These are phyloP conservation scores for Steatornis caripensis DNA, from an alignment of 2,113 vertebrate genomes.

Conservation along the genomic window DNA sequence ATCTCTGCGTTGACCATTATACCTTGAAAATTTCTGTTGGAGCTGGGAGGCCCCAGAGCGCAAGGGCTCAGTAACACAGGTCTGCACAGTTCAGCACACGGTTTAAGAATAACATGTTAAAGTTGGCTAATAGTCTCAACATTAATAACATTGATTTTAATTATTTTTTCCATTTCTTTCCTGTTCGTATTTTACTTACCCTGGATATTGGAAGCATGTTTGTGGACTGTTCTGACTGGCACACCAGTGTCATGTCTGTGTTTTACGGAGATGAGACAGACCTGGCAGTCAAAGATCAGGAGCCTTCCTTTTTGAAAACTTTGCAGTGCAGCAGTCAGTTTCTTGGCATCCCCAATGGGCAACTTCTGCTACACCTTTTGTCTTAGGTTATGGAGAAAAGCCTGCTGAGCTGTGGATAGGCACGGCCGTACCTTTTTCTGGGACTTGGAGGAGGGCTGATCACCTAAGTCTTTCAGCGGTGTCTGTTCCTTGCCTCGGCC, in stretches of 20 bases:
- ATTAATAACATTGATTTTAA: neutral
- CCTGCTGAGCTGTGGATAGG: neutral
- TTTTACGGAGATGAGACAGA: neutral
- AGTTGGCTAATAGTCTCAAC: neutral
- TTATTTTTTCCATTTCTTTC: neutral
- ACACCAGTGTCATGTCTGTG: rapidly evolving
- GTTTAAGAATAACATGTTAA: neutral
- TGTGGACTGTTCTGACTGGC: neutral
- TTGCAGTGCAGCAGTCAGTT: neutral
- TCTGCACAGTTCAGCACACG: neutral
- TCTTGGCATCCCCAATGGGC: neutral
- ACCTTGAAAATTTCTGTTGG: neutral
- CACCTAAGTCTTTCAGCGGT: rapidly evolving
- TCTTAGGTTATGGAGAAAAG: neutral
- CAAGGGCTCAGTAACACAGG: neutral
- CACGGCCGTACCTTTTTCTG: neutral
- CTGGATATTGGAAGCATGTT: neutral
- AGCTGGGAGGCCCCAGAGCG: neutral
- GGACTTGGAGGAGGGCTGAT: neutral
- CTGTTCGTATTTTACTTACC: neutral
- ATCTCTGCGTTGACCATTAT: conserved; percentile 1
- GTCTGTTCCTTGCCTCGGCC: neutral
- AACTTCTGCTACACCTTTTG: rapidly evolving
- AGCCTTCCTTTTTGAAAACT: neutral
- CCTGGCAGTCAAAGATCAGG: neutral